Conservation (phyloP, 1,140 invertebrate genomes). For the Hyphantria cunea region DNA sequence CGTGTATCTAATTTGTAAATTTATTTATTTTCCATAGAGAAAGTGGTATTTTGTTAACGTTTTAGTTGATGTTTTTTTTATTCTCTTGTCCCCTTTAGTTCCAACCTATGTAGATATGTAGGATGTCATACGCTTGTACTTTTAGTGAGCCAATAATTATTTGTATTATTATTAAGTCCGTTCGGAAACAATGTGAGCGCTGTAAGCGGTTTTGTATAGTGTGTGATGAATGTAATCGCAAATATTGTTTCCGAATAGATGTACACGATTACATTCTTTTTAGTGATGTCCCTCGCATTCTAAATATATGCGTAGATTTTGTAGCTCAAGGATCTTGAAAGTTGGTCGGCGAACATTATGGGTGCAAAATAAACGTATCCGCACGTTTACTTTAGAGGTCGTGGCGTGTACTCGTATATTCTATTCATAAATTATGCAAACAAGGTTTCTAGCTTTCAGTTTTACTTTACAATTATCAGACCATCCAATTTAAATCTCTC, state of each 20-base stretch:
- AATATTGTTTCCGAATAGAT: constrained; percentile 64
- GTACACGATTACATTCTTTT: constrained; percentile 55
- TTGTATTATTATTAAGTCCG: constrained; percentile 72
- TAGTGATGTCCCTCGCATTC: constrained; percentile 65
- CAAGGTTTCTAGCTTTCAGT: constrained; percentile 13
- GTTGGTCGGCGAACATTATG: constrained; percentile 22
- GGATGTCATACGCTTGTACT: constrained; percentile 79
- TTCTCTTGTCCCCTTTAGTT: constrained; percentile 72
- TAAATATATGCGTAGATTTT: constrained; percentile 42
- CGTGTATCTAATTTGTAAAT: constrained; percentile 81
- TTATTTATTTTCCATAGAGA: constrained; percentile 81
- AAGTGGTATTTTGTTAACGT: constrained; percentile 81
- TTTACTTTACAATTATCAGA: constrained; percentile 13
- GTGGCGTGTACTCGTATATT: background rate
- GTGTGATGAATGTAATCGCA: constrained; percentile 51
- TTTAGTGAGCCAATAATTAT: constrained; percentile 74
- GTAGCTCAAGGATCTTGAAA: constrained; percentile 24
- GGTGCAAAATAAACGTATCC: constrained; percentile 1
- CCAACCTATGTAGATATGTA: constrained; percentile 77
- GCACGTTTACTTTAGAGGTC: background rate
- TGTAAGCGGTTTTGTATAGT: constrained; percentile 50
- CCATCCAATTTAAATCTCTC: constrained; percentile 18
- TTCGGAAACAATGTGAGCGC: constrained; percentile 62
- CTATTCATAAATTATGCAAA: constrained; percentile 22
- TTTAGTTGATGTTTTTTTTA: constrained; percentile 79